phyloP scores from a whole-genome alignment of 2,797 vertebrate genomes.

The Prunella strophiata region DNA sequence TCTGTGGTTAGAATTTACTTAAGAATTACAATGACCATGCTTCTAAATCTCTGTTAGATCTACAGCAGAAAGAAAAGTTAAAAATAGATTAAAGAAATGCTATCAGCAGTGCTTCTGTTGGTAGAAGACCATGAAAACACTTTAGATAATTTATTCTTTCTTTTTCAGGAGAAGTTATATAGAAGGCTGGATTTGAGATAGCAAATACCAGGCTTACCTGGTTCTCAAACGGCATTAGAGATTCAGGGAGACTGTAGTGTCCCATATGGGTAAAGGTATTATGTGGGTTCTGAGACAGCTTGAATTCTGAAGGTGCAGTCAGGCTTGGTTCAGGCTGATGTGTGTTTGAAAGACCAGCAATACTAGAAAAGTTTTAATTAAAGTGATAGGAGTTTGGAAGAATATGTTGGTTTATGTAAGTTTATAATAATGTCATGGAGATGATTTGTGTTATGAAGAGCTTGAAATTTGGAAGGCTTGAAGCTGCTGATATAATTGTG shows the following conservation, averaged over 20 bases:
- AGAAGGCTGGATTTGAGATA: neutral
- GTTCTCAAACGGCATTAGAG: neutral
- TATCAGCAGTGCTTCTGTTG: neutral
- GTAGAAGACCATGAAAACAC: neutral
- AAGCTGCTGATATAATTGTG: neutral
- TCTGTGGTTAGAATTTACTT: conserved; percentile 13
- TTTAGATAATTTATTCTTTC: neutral
- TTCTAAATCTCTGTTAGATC: neutral
- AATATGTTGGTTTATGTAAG: neutral
- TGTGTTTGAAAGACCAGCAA: neutral
- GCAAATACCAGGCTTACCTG: conserved; percentile 7
- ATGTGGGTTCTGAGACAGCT: neutral
- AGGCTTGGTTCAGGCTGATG: neutral
- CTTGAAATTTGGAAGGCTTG: neutral
- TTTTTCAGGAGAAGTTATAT: neutral
- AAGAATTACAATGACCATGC: neutral
- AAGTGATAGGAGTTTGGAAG: neutral
- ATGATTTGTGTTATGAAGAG: neutral
- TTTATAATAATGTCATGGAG: neutral
- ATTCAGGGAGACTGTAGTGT: neutral
- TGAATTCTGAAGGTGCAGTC: neutral
- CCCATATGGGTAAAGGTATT: neutral
- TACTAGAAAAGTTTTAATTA: neutral
- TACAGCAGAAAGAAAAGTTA: neutral
- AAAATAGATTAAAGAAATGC: neutral